Conservation (phyloP, 2,888 invertebrate genomes). For the Tenodera sinensis region DNA sequence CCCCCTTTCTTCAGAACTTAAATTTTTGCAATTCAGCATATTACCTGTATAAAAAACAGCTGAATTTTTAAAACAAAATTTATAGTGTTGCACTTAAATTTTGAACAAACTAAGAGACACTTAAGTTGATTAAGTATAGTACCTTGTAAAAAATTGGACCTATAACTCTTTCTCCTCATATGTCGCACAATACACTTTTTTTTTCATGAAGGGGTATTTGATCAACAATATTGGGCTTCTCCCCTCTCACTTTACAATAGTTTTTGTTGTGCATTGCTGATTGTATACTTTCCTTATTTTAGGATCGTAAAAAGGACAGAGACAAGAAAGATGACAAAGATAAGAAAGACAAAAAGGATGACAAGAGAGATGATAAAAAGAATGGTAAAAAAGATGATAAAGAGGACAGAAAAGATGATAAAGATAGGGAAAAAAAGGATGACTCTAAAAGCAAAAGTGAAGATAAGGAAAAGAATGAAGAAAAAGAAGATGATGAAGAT, state of each 20-base stretch:
- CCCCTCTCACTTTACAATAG: not conserved
- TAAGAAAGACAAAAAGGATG: slow-evolving; percentile 42
- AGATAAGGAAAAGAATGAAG: slow-evolving; percentile 48
- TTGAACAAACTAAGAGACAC: too few relatives aligned
- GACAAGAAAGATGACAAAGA: slow-evolving; percentile 48
- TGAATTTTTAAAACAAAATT: too few relatives aligned
- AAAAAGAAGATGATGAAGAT: slow-evolving; percentile 42
- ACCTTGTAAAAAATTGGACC: too few relatives aligned
- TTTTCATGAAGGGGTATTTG: too few relatives aligned
- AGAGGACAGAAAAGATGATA: slow-evolving; percentile 45
- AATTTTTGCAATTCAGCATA: too few relatives aligned
- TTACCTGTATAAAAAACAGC: too few relatives aligned
- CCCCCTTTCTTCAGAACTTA: too few relatives aligned
- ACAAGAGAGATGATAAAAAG: slow-evolving; percentile 38
- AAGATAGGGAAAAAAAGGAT: slow-evolving; percentile 36
- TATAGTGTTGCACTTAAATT: too few relatives aligned
- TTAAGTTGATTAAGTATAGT: too few relatives aligned
- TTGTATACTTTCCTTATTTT: not conserved
- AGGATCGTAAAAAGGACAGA: slow-evolving; percentile 44
- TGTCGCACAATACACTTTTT: too few relatives aligned
- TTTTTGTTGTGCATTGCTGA: not conserved
- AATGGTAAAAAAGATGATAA: slow-evolving; percentile 48
- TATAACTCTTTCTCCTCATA: too few relatives aligned
- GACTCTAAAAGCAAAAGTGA: slow-evolving; percentile 50
- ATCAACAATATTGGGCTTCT: too few relatives aligned